A percentile compares a stretch with the other conserved stretches of the same genome.
These are phyloP conservation scores for Mastomys natalensis DNA, from an alignment of 2,113 vertebrate genomes.

Conservation along the genomic window DNA sequence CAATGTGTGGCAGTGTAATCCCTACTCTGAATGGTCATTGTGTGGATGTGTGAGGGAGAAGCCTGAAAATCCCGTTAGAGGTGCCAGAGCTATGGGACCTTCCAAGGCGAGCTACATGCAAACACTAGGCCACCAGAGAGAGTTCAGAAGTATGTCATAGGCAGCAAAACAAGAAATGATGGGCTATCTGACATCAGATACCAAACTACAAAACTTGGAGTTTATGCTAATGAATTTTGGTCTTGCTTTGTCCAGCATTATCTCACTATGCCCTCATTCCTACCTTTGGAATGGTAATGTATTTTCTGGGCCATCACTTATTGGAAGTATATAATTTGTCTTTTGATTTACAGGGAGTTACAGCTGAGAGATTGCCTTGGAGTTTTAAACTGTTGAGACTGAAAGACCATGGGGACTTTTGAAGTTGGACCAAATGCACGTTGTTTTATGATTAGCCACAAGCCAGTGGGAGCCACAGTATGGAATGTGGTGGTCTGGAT, in stretches of 20 bases:
- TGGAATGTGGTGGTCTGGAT: background rate
- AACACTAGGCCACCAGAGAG: background rate
- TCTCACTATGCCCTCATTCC: background rate
- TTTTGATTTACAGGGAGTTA: background rate
- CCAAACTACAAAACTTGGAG: background rate
- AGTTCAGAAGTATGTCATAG: background rate
- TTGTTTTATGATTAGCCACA: background rate
- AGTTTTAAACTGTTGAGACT: background rate
- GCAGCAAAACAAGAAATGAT: background rate
- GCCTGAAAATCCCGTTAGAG: background rate
- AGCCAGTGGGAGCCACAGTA: background rate
- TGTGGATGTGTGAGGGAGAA: background rate
- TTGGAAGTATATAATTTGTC: background rate
- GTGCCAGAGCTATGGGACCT: background rate
- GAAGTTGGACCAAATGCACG: background rate
- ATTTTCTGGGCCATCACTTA: background rate
- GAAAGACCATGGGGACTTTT: background rate
- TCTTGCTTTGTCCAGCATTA: background rate
- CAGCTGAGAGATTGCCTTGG: background rate
- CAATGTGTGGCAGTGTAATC: background rate
- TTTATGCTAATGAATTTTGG: background rate
- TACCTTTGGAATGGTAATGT: background rate
- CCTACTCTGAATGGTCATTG: background rate
- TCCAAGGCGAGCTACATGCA: background rate
- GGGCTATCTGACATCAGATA: background rate